phyloP scores from a whole-genome alignment of 37 sponge, comb jelly and placozoan genomes.

The Crambe crambe region DNA sequence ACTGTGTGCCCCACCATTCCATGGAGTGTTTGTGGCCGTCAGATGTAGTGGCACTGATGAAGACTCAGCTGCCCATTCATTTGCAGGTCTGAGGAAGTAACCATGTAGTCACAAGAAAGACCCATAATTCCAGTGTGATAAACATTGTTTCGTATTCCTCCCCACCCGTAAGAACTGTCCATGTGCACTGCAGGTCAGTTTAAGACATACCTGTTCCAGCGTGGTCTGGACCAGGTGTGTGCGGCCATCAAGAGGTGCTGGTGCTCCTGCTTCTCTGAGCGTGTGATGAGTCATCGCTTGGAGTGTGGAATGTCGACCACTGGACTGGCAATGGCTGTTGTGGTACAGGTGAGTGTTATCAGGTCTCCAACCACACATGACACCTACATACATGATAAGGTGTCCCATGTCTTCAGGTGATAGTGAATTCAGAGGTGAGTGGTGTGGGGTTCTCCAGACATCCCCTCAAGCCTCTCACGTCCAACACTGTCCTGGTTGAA shows the following conservation, averaged over 20 bases:
- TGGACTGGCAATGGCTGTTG: slow-evolving; percentile 79
- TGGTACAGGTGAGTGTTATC: slow-evolving; percentile 64
- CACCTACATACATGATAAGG: neutral
- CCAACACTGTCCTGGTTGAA: slow-evolving; percentile 65
- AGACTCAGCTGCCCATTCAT: slow-evolving; percentile 83
- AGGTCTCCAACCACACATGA: neutral
- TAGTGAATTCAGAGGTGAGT: slow-evolving; percentile 80
- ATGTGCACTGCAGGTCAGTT: slow-evolving; percentile 72
- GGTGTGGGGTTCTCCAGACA: slow-evolving; percentile 90
- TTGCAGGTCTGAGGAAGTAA: slow-evolving; percentile 88
- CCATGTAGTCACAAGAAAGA: no score
- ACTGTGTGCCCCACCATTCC: slow-evolving; percentile 37
- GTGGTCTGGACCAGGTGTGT: slow-evolving; percentile 49
- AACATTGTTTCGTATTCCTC: no score
- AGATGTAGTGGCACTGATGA: slow-evolving; percentile 91
- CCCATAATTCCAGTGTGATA: no score
- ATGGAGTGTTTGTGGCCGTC: slow-evolving; percentile 67
- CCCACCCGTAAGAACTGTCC: neutral
- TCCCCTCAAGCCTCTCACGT: slow-evolving; percentile 79
- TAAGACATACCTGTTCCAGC: slow-evolving; percentile 83
- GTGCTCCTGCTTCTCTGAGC: slow-evolving; percentile 78
- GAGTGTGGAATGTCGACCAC: slow-evolving; percentile 57
- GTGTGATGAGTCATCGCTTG: slow-evolving; percentile 83
- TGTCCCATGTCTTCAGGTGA: slow-evolving; percentile 50
- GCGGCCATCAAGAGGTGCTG: slow-evolving; percentile 70